Base-by-base conservation (phyloP, 2,888 invertebrate genomes). In the Drosophila anomalata region DNA sequence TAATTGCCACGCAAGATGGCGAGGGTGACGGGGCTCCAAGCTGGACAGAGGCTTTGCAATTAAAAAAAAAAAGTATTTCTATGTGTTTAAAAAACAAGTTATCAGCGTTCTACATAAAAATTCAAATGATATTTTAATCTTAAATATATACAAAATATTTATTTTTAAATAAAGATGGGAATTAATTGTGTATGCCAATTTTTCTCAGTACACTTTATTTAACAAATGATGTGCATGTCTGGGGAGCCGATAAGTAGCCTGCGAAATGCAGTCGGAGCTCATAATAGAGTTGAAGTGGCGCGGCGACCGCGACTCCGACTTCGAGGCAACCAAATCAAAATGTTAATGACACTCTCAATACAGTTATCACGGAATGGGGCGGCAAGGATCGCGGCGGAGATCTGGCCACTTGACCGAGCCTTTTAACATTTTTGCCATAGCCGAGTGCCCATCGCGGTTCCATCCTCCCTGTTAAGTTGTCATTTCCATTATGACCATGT, bases 331-430 rank as follows among this genome's bases (percentile, higher is more conserved):
- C 85, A 83, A 88, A 88, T 88, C 87, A 88, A 91, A 91, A 91
- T 91, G 91, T 90, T 91, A 91, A 91, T 91, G 91, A 91, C 90
- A 90, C 87, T 90, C 90, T 89, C 90, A 91, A 90, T 90, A 90
- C 89, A 90, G 90, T 89, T 91, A 90, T 85, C 88, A 86, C n/a
- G 46, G 59, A 20, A 41, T 9, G 24, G 17, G 26, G 50, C 36
- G 22, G 17, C 22, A 11, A 17, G 41, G 47, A 17, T 36, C 9
- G 22, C 42, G 20, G 39, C 20, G 48, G 46, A 41, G 59, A 26
- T 12, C 47, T 42, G 62, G 36, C 77, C 71, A 65, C 72, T 83
- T 80, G 81, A 74, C 76, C 72, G 75, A 79, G 84, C 84, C 87
- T 85, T 87, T 87, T 75, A 82, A 75, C 70, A 72, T 78, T 72